Percentiles rank a stretch among this genome's conserved stretches.
These are phyloP conservation scores for Nothobranchius kuhntae DNA, from an alignment of 2,113 vertebrate species.

Conservation along the genomic window DNA sequence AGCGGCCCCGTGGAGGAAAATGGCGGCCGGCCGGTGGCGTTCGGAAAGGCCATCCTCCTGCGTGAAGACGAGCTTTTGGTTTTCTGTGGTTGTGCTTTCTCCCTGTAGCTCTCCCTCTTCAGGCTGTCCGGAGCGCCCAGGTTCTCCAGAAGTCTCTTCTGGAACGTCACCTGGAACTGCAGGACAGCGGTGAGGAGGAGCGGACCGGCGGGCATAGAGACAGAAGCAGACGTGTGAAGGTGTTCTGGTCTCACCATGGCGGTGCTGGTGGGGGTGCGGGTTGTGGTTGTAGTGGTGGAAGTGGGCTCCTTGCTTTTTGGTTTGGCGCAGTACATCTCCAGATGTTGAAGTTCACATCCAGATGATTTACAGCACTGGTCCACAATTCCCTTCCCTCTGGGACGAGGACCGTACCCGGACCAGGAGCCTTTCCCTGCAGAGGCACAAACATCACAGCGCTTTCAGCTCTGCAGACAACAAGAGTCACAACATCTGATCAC, in stretches of 20 bases:
- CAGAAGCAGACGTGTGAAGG: neutral
- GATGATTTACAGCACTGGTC: conserved; percentile 60
- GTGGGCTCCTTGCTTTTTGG: conserved; percentile 33
- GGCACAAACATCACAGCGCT: neutral
- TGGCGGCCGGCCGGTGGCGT: neutral
- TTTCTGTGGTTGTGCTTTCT: conserved; percentile 26
- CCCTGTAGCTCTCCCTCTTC: conserved; percentile 40
- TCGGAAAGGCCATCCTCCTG: conserved; percentile 7
- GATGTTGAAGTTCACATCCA: conserved; percentile 67
- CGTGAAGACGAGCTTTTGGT: conserved; percentile 7
- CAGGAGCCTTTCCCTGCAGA: conserved; percentile 56
- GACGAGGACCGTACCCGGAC: conserved; percentile 61
- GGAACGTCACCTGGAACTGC: conserved; percentile 47
- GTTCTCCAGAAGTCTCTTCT: conserved; percentile 40
- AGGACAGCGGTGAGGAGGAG: conserved; percentile 8
- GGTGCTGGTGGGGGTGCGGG: neutral
- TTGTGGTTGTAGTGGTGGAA: conserved; percentile 28
- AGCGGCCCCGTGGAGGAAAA: neutral
- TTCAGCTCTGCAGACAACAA: too few relatives aligned
- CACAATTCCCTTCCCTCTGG: conserved; percentile 67
- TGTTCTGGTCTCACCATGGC: conserved; percentile 14
- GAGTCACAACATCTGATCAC: too few relatives aligned
- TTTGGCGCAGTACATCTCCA: conserved; percentile 71
- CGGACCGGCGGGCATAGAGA: conserved; percentile 9
- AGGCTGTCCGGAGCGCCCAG: conserved; percentile 35